A percentile compares a stretch with the other conserved stretches of the same genome.
Conservation (phyloP, 1,140 invertebrate species). For the Penaeus japonicus region DNA sequence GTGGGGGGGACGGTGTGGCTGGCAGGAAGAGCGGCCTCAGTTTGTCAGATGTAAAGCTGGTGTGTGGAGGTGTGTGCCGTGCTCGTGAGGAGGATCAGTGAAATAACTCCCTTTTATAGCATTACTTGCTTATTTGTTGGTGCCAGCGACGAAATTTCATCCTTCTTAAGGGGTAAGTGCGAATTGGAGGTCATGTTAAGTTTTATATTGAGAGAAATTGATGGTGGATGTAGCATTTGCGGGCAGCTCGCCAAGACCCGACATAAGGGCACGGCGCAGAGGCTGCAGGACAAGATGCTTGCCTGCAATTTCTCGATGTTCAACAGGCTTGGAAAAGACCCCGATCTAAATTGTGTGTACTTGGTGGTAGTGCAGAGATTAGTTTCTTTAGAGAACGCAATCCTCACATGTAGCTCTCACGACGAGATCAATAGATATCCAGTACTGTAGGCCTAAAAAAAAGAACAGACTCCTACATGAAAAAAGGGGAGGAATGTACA, state of each 20-base stretch:
- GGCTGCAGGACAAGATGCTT: not conserved
- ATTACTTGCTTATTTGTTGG: conserved; percentile 25
- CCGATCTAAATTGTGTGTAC: no score
- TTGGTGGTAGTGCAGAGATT: no score
- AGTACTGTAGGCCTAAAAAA: no score
- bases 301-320: not conserved
- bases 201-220: conserved; percentile 12
- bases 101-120: conserved; percentile 29
- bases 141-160: conserved; percentile 30
- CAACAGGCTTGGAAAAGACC: no score
- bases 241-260: conserved; percentile 19
- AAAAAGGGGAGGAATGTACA: no score
- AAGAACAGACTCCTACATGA: no score
- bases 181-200: not conserved
- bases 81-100: conserved; percentile 41
- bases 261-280: not conserved
- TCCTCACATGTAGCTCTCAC: no score
- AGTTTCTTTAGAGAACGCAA: no score
- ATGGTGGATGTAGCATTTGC: conserved; percentile 26
- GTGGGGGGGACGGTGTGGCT: not conserved
- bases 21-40: conserved; percentile 22
- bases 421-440: no score
- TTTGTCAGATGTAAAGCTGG: conserved; percentile 37
- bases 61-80: conserved; percentile 38
- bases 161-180: conserved; percentile 33